Conservation (phyloP, 2,113 vertebrate species). For the Platanista minor region DNA sequence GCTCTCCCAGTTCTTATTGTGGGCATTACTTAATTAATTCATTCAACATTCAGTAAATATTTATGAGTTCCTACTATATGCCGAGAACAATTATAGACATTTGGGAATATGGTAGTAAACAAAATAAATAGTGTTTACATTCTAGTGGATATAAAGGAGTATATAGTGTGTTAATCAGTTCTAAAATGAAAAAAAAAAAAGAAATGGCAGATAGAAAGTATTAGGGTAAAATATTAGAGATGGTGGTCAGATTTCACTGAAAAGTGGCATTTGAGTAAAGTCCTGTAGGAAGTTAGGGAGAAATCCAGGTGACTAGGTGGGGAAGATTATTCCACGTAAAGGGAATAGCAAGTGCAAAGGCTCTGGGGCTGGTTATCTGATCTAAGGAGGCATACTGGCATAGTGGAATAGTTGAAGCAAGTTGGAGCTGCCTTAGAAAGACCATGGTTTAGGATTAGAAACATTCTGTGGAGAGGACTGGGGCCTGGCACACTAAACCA, state of each 20-base stretch:
- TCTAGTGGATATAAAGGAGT: not conserved
- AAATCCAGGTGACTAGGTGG: not conserved
- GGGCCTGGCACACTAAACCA: not conserved
- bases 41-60: not conserved
- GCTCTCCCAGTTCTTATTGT: not conserved
- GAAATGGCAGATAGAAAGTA: not conserved
- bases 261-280: not conserved
- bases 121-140: not conserved
- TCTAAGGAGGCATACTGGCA: not conserved
- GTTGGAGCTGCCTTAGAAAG: not conserved
- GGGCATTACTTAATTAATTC: not conserved
- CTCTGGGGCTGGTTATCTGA: not conserved
- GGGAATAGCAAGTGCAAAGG: not conserved
- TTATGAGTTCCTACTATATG: not conserved
- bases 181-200: not conserved
- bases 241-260: not conserved
- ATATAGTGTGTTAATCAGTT: not conserved
- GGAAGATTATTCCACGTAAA: not conserved
- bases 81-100: not conserved
- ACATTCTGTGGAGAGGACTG: not conserved
- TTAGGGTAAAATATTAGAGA: not conserved
- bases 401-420: not conserved
- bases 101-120: not conserved
- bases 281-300: not conserved
- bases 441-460: not conserved